phyloP scores from a whole-genome alignment of 1,140 invertebrate genomes.

The Bombyx mori region DNA sequence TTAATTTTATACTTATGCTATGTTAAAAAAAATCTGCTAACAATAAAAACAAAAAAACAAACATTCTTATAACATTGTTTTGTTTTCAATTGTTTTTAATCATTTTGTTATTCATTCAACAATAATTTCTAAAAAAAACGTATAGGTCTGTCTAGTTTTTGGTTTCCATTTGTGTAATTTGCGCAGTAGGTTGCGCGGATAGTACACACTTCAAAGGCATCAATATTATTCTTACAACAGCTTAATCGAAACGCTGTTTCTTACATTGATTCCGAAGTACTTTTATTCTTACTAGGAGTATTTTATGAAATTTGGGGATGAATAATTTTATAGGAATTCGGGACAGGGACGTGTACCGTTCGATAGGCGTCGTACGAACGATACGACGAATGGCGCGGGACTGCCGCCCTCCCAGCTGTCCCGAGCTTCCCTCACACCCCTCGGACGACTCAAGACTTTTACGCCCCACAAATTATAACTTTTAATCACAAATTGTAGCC shows the following conservation, averaged over 20 bases:
- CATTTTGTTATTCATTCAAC: too few species aligned
- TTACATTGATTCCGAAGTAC: conserved; percentile 14
- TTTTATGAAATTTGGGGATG: too few species aligned
- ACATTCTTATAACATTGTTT: too few species aligned
- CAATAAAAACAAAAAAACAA: too few species aligned
- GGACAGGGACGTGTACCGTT: conserved; percentile 7
- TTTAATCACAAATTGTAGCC: conserved; percentile 45
- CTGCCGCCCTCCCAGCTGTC: conserved; percentile 45
- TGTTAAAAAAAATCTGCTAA: too few species aligned
- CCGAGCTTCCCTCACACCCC: conserved; percentile 18
- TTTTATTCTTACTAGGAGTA: conserved; percentile 7
- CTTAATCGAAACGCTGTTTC: neutral
- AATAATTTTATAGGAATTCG: conserved; percentile 1
- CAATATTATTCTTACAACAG: conserved; percentile 10
- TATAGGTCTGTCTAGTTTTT: conserved; percentile 15
- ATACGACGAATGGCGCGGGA: conserved; percentile 55
- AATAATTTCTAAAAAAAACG: too few species aligned
- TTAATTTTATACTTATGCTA: too few species aligned
- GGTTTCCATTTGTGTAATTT: conserved; percentile 34
- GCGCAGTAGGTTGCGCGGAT: conserved; percentile 52
- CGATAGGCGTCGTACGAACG: conserved; percentile 34
- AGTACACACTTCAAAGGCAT: conserved; percentile 9
- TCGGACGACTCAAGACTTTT: conserved; percentile 8
- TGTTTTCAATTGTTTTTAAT: too few species aligned
- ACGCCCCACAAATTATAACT: conserved; percentile 35